Conservation (phyloP, 92 coral and sea anemone genomes). For the Siderastrea siderea region DNA sequence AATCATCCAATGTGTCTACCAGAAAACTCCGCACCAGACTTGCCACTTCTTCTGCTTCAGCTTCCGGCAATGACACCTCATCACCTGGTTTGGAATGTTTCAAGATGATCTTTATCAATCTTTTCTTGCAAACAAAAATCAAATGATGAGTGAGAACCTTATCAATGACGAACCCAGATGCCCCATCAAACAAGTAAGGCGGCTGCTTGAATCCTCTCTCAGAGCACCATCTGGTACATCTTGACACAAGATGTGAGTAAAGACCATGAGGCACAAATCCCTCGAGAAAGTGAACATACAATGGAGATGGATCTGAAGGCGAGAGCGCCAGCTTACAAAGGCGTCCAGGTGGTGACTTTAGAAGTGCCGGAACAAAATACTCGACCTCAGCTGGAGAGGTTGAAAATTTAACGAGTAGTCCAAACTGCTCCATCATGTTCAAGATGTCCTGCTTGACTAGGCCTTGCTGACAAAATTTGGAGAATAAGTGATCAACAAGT, state of each 20-base stretch:
- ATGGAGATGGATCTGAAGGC: constrained; percentile 36
- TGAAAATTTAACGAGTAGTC: constrained; percentile 11
- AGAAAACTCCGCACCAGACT: not conserved
- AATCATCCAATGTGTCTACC: not conserved
- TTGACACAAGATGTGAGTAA: too few species aligned
- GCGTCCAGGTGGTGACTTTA: too few species aligned
- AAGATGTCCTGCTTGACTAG: constrained; percentile 26
- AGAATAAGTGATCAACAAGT: constrained; percentile 18
- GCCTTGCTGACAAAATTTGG: constrained; percentile 4
- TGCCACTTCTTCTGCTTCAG: not conserved
- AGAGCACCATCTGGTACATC: too few species aligned
- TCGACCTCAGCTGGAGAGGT: not conserved
- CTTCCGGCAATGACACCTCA: not conserved
- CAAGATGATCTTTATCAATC: too few species aligned
- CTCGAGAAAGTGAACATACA: constrained; percentile 16
- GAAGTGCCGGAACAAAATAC: constrained; percentile 32
- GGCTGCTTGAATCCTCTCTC: not conserved
- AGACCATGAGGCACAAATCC: too few species aligned
- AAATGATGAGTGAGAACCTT: constrained; percentile 18
- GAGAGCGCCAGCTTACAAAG: constrained; percentile 3
- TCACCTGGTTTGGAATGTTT: too few species aligned
- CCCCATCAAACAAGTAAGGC: constrained; percentile 29
- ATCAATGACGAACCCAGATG: constrained; percentile 43
- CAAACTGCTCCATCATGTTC: not conserved
- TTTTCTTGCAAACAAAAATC: not conserved